These are phyloP conservation scores for Acrobasis suavella DNA, from an alignment of 2,888 invertebrate species.

Conservation along the genomic window DNA sequence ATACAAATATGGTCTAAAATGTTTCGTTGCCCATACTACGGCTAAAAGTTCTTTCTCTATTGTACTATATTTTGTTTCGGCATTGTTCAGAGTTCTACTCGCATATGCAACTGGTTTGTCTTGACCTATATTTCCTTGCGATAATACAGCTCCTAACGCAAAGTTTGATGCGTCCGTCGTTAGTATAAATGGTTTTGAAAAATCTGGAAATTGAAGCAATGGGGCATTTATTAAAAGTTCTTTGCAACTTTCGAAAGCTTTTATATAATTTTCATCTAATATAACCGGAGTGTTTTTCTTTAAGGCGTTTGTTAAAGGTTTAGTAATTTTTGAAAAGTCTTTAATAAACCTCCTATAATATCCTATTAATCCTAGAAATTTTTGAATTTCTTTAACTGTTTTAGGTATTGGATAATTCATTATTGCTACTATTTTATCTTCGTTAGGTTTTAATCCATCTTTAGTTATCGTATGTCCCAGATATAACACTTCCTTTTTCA, in stretches of 20 bases:
- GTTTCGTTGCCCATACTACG: too few relatives aligned
- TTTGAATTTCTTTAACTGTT: slow-evolving; percentile 36
- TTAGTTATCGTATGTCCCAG: slow-evolving; percentile 43
- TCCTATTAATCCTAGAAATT: slow-evolving; percentile 47
- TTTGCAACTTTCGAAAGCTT: neutral
- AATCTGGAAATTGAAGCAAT: neutral
- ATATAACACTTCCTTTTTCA: slow-evolving; percentile 40
- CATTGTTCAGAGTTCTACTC: slow-evolving; percentile 35
- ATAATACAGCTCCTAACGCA: slow-evolving; percentile 34
- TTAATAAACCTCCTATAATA: slow-evolving; percentile 51
- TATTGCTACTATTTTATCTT: slow-evolving; percentile 38
- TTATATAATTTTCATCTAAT: neutral
- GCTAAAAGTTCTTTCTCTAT: slow-evolving; percentile 45
- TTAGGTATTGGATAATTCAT: slow-evolving; percentile 37
- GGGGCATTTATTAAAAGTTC: neutral
- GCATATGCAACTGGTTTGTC: slow-evolving; percentile 28
- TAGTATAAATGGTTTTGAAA: neutral
- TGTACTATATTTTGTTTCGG: slow-evolving; percentile 39
- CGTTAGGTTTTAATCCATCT: slow-evolving; percentile 38
- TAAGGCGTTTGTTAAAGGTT: slow-evolving; percentile 26
- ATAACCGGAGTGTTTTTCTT: slow-evolving; percentile 24
- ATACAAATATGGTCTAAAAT: too few relatives aligned
- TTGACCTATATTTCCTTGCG: slow-evolving; percentile 31
- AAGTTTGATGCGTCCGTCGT: slow-evolving; percentile 28
- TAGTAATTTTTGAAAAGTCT: slow-evolving; percentile 40